Conservation (phyloP, 2,113 vertebrate genomes). For the Morone chrysops region DNA sequence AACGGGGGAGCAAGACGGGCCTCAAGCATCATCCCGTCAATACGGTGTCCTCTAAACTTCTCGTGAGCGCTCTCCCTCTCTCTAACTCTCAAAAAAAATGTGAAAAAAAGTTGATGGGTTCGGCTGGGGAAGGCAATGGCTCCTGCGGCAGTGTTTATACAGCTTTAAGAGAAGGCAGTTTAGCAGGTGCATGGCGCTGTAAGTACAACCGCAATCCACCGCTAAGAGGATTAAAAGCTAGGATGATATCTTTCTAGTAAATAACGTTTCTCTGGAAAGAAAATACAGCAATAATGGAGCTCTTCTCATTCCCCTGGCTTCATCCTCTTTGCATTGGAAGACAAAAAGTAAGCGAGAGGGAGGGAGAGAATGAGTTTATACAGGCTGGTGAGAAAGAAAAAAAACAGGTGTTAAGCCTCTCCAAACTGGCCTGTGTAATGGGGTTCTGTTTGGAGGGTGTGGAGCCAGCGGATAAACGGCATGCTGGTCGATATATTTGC, state of each 20-base stretch:
- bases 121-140: conserved; percentile 68
- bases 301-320: conserved; percentile 79
- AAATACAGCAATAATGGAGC: conserved; percentile 84
- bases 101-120: conserved; percentile 72
- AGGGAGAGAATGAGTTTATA: conserved; percentile 79
- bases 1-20: conserved; percentile 28
- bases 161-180: conserved; percentile 86
- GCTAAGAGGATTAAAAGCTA: conserved; percentile 88
- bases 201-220: conserved; percentile 87
- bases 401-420: conserved; percentile 84
- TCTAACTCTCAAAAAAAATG: conserved; percentile 55
- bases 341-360: conserved; percentile 82
- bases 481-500: conserved; percentile 75
- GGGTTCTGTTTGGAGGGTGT: conserved; percentile 78
- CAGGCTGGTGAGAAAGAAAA: conserved; percentile 58
- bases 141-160: conserved; percentile 84
- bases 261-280: conserved; percentile 84
- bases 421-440: conserved; percentile 81
- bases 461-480: conserved; percentile 79
- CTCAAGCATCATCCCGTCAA: conserved; percentile 60
- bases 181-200: conserved; percentile 87
- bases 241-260: conserved; percentile 88
- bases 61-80: conserved; percentile 57
- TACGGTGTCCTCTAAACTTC: conserved; percentile 79
- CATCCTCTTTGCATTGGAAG: conserved; percentile 85